Percentiles rank a stretch among this genome's conserved stretches.
These are phyloP conservation scores for Chelonoidis abingdonii DNA, from an alignment of 2,113 vertebrate genomes.

Conservation along the genomic window DNA sequence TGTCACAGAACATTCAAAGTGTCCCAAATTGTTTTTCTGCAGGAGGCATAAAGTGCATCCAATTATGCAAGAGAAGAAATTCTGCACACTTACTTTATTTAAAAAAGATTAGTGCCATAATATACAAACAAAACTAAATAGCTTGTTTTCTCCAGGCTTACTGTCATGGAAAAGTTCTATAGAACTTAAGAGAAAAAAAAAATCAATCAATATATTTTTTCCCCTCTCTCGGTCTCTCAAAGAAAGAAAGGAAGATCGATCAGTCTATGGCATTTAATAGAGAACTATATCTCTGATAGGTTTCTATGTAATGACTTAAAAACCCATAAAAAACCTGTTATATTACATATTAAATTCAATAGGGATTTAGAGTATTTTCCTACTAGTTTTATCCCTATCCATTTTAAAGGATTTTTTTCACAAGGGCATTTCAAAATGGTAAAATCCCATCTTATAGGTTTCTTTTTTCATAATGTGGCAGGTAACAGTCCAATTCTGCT, in stretches of 20 bases:
- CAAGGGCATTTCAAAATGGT: too few relatives aligned
- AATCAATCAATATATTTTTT: too few relatives aligned
- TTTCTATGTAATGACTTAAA: background rate
- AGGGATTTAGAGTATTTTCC: background rate
- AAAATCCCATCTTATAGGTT: too few relatives aligned
- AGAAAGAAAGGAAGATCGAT: too few relatives aligned
- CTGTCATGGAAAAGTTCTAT: background rate
- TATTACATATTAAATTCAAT: background rate
- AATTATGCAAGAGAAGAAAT: background rate
- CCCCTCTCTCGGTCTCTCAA: too few relatives aligned
- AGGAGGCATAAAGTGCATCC: background rate
- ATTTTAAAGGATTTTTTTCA: background rate
- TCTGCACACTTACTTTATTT: background rate
- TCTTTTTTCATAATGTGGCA: background rate
- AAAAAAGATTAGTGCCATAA: accelerated
- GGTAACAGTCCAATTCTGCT: background rate
- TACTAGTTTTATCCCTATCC: background rate
- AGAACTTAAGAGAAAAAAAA: background rate
- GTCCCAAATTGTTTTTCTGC: background rate
- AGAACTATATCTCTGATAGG: too few relatives aligned
- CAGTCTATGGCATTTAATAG: too few relatives aligned
- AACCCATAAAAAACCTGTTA: background rate
- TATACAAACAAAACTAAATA: background rate
- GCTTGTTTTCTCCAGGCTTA: background rate
- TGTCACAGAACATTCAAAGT: background rate